These are phyloP conservation scores for Pardalotus punctatus DNA, from an alignment of 2,113 vertebrate genomes.

Conservation along the genomic window DNA sequence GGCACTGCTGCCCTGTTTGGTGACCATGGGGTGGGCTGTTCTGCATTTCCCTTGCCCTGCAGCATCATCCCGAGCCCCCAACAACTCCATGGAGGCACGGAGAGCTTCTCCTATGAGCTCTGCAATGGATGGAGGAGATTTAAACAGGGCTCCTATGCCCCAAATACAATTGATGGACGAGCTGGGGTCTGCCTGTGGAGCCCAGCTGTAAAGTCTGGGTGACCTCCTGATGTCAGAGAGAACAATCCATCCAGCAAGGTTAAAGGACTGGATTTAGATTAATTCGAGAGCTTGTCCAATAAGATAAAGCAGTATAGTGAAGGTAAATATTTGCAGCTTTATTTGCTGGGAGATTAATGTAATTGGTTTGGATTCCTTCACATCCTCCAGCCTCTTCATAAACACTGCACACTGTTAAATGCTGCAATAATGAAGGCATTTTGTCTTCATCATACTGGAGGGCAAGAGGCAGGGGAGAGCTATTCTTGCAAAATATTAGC, in stretches of 20 bases:
- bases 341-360: slow-evolving; percentile 62
- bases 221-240: background rate
- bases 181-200: background rate
- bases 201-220: background rate
- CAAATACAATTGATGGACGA: background rate
- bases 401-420: slow-evolving; percentile 55
- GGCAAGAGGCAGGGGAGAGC: slow-evolving; percentile 35
- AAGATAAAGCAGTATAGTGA: slow-evolving; percentile 28
- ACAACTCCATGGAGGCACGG: background rate
- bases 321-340: slow-evolving; percentile 58
- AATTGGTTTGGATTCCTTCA: slow-evolving; percentile 61
- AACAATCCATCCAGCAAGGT: slow-evolving; percentile 22
- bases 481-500: slow-evolving; percentile 61
- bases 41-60: background rate
- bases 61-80: background rate
- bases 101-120: background rate
- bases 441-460: slow-evolving; percentile 58
- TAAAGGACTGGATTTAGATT: slow-evolving; percentile 46
- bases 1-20: background rate
- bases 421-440: slow-evolving; percentile 57
- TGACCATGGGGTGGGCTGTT: background rate
- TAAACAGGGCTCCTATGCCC: background rate
- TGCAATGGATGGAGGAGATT: background rate
- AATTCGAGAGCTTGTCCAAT: slow-evolving; percentile 42
- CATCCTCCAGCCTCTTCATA: slow-evolving; percentile 50